Percentiles rank a stretch among this genome's conserved stretches.
These are phyloP conservation scores for Cataglyphis hispanica DNA, from an alignment of 1,140 invertebrate species.

Conservation along the genomic window DNA sequence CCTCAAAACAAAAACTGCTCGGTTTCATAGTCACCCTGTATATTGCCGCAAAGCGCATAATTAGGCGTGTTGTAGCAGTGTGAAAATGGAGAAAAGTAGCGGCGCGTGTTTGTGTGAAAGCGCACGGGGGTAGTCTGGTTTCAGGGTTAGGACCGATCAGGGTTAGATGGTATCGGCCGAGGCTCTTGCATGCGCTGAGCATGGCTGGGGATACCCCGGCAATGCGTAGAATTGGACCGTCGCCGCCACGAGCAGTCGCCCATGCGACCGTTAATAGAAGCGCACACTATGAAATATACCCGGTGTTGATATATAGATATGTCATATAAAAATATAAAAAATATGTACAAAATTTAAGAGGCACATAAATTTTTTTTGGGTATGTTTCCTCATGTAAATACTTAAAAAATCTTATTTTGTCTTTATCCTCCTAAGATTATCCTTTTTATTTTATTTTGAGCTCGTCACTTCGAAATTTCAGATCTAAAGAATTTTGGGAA, in stretches of 20 bases:
- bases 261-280: slow-evolving; percentile 19
- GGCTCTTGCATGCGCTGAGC: slow-evolving; percentile 50
- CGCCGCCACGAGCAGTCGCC: slow-evolving; percentile 22
- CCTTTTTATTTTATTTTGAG: background rate
- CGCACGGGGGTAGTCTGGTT: slow-evolving; percentile 46
- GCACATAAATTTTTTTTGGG: background rate
- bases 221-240: slow-evolving; percentile 55
- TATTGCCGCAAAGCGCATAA: slow-evolving; percentile 46
- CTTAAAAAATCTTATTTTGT: background rate
- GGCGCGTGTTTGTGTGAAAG: slow-evolving; percentile 41
- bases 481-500: background rate
- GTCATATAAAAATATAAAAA: too few species aligned
- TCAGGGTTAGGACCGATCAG: slow-evolving; percentile 62
- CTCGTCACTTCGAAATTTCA: background rate
- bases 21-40: background rate
- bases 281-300: background rate
- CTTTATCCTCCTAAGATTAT: background rate
- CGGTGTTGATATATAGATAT: background rate
- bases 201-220: slow-evolving; percentile 49
- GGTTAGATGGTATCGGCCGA: slow-evolving; percentile 57
- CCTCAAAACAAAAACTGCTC: background rate
- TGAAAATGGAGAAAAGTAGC: slow-evolving; percentile 48
- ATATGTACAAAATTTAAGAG: background rate
- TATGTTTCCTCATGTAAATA: background rate
- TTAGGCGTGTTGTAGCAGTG: slow-evolving; percentile 25